These are phyloP conservation scores for Drosophila paramelanica DNA, from an alignment of 2,888 invertebrate genomes.

Conservation along the genomic window DNA sequence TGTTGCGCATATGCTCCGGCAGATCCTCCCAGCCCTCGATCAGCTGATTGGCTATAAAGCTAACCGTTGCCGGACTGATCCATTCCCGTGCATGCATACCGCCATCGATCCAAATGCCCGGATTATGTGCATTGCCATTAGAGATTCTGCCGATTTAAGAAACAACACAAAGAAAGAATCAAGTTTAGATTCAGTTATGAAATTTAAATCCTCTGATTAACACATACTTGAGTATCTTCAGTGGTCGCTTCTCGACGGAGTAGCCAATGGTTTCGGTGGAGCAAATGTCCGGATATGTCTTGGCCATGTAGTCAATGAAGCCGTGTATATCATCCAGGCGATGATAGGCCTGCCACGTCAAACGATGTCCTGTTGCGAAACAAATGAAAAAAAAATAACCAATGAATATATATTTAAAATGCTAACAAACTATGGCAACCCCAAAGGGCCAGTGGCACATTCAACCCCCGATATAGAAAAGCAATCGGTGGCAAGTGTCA, in stretches of 20 bases:
- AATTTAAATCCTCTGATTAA: background rate
- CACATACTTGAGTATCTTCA: slow-evolving; percentile 87
- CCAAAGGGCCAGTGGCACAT: slow-evolving; percentile 41
- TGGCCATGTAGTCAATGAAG: slow-evolving; percentile 90
- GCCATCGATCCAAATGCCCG: slow-evolving; percentile 90
- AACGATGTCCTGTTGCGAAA: slow-evolving; percentile 82
- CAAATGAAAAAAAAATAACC: background rate
- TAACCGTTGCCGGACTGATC: slow-evolving; percentile 92
- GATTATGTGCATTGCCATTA: slow-evolving; percentile 87
- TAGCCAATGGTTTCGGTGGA: slow-evolving; percentile 90
- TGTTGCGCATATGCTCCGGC: slow-evolving; percentile 89
- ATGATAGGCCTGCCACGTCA: slow-evolving; percentile 93
- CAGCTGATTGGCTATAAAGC: slow-evolving; percentile 90
- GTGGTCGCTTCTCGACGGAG: slow-evolving; percentile 90
- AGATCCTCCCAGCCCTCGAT: slow-evolving; percentile 89
- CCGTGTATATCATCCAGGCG: slow-evolving; percentile 89
- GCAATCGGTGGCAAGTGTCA: slow-evolving; percentile 39
- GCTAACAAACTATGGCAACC: slow-evolving; percentile 47
- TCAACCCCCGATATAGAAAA: slow-evolving; percentile 36
- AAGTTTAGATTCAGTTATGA: too few species aligned
- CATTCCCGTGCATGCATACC: slow-evolving; percentile 96
- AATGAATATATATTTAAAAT: background rate
- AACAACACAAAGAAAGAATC: too few species aligned
- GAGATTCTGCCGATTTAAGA: slow-evolving; percentile 86
- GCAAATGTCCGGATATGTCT: slow-evolving; percentile 90